Evolutionary conservation across 2,113 vertebrate species (phyloP).

Genomic region (Megaceryle torquata): DNA sequence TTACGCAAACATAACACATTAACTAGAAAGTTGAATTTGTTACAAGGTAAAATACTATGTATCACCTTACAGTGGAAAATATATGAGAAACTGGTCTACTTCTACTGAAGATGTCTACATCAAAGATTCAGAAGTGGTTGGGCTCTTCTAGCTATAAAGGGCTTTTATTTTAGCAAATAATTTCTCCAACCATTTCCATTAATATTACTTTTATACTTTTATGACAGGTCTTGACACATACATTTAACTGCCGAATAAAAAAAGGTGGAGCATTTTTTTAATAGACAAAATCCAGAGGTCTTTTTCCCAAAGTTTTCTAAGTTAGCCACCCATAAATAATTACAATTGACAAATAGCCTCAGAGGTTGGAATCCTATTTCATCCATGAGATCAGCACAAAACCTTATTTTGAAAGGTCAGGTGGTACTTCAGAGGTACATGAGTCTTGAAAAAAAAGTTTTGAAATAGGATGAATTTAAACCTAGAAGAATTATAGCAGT

Average conservation of each 20-base stretch:
- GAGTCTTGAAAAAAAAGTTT: background rate
- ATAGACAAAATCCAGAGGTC: background rate
- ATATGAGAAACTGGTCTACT: background rate
- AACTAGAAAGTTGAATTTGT: background rate
- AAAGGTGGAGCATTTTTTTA: background rate
- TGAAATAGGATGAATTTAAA: background rate
- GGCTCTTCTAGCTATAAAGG: background rate
- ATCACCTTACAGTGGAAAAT: background rate
- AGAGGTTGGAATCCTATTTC: background rate
- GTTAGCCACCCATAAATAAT: background rate
- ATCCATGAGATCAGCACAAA: background rate
- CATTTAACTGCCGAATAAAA: background rate
- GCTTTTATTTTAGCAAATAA: background rate
- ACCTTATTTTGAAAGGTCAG: background rate
- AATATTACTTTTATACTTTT: background rate
- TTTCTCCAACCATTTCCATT: background rate
- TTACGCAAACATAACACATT: background rate
- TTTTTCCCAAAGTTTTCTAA: background rate
- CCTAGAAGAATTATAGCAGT: background rate
- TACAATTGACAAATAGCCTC: background rate
- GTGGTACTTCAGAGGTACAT: background rate
- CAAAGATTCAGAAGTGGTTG: background rate
- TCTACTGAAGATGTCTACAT: background rate
- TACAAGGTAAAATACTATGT: background rate
- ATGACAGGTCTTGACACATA: background rate